Evolutionary conservation across 2,113 vertebrate species (phyloP), one percentile per base, ranked within the genome.

Genomic region (Mixornis gularis): DNA sequence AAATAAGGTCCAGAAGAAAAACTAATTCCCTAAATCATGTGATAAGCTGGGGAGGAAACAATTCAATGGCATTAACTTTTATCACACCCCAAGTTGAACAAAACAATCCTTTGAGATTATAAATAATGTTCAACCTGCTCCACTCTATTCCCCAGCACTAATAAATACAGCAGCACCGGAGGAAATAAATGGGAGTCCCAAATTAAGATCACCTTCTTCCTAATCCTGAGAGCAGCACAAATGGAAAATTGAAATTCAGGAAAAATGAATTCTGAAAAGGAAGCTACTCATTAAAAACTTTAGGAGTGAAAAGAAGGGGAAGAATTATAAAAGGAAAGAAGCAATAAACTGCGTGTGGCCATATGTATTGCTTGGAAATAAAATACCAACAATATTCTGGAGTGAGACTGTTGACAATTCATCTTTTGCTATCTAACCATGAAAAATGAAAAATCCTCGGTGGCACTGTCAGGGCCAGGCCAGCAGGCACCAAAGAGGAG

Each of bases 231-330:
- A 86, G n/a, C 22, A 79, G 32, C 29, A 58, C n/a, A n/a, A n/a
- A n/a, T n/a, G n/a, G n/a, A n/a, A n/a, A n/a, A n/a, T n/a, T n/a
- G n/a, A n/a, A n/a, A n/a, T n/a, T n/a, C 41, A 65, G 73, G 62
- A 26, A 49, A 80, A 92, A 60, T 3, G 4, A 86, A 29, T 83
- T 76, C 56, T 87, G 48, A 88, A 95, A 94, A 51, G 64, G 17
- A 81, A 95, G 86, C 53, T 40, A 40, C 63, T 85, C n/a, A 91
- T 92, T 89, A 88, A 80, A 95, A 94, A 79, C 46, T 83, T 66
- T 1, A 62, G 72, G 10, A 32, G 36, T 82, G 17, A 16, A 63
- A n/a, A 74, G 9, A 63, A 2, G 3, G 2, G 29, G 4, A 4
- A 14, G 2, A 29, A 59, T 59, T 48, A 19, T 40, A 68, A 79